These are phyloP conservation scores for Poeciliopsis turrubarensis DNA, from an alignment of 2,113 vertebrate species.

Conservation along the genomic window DNA sequence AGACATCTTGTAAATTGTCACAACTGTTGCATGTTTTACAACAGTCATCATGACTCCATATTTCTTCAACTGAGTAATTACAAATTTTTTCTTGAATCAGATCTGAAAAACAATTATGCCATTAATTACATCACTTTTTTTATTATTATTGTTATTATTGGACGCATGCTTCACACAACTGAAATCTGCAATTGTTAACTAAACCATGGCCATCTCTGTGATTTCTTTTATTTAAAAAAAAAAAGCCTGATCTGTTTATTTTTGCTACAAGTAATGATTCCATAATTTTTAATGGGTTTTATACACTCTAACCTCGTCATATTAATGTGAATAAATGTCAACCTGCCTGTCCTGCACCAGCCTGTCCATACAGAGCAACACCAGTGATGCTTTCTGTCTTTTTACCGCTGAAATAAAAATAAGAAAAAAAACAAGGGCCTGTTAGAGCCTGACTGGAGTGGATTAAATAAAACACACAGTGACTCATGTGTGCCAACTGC, in stretches of 20 bases:
- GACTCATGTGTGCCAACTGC: constrained; percentile 45
- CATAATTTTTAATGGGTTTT: not conserved
- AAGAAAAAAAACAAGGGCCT: constrained; percentile 23
- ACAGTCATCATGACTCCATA: not conserved
- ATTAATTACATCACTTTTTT: not conserved
- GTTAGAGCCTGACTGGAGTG: constrained; percentile 61
- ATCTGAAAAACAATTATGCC: not conserved
- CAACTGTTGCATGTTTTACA: too few species aligned
- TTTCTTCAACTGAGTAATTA: not conserved
- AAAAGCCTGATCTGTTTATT: not conserved
- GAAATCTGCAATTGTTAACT: not conserved
- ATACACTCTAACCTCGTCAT: not conserved
- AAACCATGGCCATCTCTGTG: too few species aligned
- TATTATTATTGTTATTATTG: not conserved
- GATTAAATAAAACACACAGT: constrained; percentile 59
- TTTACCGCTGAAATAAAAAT: constrained; percentile 32
- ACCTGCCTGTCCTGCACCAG: constrained; percentile 32
- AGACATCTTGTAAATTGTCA: too few species aligned
- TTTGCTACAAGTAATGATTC: too few species aligned
- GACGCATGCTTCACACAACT: not conserved
- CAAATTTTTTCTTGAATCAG: too few species aligned
- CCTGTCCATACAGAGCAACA: constrained; percentile 29
- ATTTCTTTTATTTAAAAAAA: not conserved
- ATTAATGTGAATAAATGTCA: constrained; percentile 2
- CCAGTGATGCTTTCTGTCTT: not conserved